These are phyloP conservation scores for Seira sanloemensis DNA, from an alignment of 2,888 invertebrate genomes.

Conservation along the genomic window DNA sequence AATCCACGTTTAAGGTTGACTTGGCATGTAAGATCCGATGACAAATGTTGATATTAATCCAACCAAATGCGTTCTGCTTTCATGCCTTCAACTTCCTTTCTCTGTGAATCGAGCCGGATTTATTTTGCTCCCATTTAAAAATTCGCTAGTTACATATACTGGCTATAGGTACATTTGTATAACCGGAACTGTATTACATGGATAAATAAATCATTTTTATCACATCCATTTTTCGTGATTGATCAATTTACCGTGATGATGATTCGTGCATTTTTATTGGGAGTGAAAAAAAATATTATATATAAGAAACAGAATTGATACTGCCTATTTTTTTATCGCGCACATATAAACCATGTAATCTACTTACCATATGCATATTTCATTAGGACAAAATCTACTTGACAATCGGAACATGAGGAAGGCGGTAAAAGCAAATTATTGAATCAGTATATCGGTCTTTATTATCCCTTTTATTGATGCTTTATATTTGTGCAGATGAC, in stretches of 20 bases:
- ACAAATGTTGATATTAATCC: too few relatives aligned
- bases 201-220: conserved; percentile 11
- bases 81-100: too few relatives aligned
- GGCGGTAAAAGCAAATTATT: conserved; percentile 10
- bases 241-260: conserved; percentile 19
- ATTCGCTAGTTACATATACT: too few relatives aligned
- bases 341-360: conserved; percentile 2
- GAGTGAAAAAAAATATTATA: conserved; percentile 2
- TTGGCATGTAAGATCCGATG: too few relatives aligned
- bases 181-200: not conserved
- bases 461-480: not conserved
- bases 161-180: not conserved
- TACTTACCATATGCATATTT: not conserved
- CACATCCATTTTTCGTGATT: conserved; percentile 3
- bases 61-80: too few relatives aligned
- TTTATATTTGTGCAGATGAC: not conserved
- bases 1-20: too few relatives aligned
- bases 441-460: not conserved
- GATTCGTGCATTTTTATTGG: not conserved
- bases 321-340: not conserved
- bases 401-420: conserved; percentile 3
- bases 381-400: not conserved
- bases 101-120: too few relatives aligned
- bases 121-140: too few relatives aligned
- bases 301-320: not conserved